These are phyloP conservation scores for Bombus waltoni DNA, from an alignment of 1,140 invertebrate genomes.

Conservation along the genomic window DNA sequence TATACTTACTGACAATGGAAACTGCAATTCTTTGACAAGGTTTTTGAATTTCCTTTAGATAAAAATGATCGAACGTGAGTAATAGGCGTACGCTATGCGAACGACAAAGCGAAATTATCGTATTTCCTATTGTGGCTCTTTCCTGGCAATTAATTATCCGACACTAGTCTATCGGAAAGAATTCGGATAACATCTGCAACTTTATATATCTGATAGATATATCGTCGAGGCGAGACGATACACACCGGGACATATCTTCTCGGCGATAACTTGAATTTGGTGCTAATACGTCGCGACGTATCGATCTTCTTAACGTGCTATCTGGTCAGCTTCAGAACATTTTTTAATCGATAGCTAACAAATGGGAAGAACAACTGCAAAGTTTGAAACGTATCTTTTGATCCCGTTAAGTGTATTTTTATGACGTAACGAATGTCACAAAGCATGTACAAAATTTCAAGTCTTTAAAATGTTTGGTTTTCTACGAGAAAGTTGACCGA, in stretches of 20 bases:
- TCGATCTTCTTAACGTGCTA: neutral
- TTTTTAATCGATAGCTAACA: neutral
- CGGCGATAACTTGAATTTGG: neutral
- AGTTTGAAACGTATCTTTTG: slow-evolving; percentile 48
- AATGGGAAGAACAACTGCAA: slow-evolving; percentile 26
- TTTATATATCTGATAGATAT: neutral
- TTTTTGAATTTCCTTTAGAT: neutral
- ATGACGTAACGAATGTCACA: too few relatives aligned
- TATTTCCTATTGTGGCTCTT: neutral
- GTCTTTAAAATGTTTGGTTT: too few relatives aligned
- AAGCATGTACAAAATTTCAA: too few relatives aligned
- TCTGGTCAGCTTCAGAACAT: slow-evolving; percentile 1
- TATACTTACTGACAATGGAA: neutral
- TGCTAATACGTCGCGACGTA: neutral
- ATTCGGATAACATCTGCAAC: too few relatives aligned
- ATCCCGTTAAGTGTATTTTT: slow-evolving; percentile 41
- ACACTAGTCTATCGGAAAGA: too few relatives aligned
- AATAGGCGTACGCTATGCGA: neutral
- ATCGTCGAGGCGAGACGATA: neutral
- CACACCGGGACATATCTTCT: neutral
- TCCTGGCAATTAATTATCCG: neutral
- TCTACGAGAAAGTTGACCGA: neutral
- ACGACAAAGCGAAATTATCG: too few relatives aligned
- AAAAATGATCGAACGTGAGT: neutral
- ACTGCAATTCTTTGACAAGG: neutral